Evolutionary conservation across 2,888 invertebrate genomes (phyloP), one percentile per base, ranked within the genome.

Genomic region (Hypomecis atomaria): DNA sequence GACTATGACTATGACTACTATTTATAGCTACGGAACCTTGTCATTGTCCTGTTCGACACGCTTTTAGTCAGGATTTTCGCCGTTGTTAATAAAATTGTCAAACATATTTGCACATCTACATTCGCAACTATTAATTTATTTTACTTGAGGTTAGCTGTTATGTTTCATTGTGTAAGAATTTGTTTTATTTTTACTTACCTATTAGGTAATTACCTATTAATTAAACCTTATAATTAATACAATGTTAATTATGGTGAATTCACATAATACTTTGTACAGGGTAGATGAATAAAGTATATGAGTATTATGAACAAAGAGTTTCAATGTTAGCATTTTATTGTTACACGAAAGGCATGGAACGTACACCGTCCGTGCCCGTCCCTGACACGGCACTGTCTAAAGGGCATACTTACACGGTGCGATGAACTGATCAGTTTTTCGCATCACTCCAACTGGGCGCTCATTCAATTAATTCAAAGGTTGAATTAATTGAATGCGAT

Each of bases 251-350:
- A 50, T 50, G 37, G 11, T 53, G 11, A 47, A 7, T 59, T 59
- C 8, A 37, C 36, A n/a, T 49, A 56, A 55, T 62, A 62, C 50
- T 56, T 56, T 62, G 61, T 55, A 62, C 61, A 62, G 61, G 55
- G 61, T 55, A 62, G 55, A 59, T 60, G 56, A 59, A 60, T 57
- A 50, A 57, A 50, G 44, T 38, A 66, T 44, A 50, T 55, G 49
- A 11, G 10, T 56, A 50, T 55, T 48, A 44, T 40, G 40, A 48
- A 57, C 9, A 4, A 10, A 9, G 5, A 38, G 13, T 48, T 42
- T 54, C 10, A 55, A 37, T 54, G 11, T 13, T 23, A 13, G 23
- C 23, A 23, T 23, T 23, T 23, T 23, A 23, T 23, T 23, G 23
- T 23, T 23, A 23, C 23, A 23, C 23, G 3, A 23, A 23, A 2